Evolutionary conservation across 1,140 invertebrate species (phyloP).

Genomic region (Laupala kohalensis): DNA sequence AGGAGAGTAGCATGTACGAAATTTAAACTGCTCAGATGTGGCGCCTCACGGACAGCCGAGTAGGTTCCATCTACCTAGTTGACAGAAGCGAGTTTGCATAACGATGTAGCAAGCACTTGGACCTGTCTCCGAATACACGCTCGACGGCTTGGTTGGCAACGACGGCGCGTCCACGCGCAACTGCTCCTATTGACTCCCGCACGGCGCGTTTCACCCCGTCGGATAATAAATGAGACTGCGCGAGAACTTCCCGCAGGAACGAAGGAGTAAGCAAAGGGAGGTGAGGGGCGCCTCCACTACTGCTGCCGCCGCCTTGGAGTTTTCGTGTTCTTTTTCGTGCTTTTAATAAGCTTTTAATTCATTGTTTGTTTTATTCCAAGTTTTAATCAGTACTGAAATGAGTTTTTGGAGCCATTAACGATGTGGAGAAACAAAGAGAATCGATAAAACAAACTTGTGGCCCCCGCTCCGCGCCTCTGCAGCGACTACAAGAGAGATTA

Average conservation of each 20-base stretch:
- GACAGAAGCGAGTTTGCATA: no score
- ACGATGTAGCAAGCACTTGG: no score
- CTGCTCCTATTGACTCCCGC: conserved; percentile 1
- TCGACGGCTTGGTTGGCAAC: no score
- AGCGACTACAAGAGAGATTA: conserved; percentile 15
- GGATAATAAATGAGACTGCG: conserved; percentile 7
- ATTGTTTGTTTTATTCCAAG: conserved; percentile 18
- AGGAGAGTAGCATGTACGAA: no score
- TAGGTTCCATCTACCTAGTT: no score
- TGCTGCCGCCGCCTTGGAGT: conserved; percentile 9
- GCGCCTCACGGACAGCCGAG: no score
- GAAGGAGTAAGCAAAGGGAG: conserved; percentile 2
- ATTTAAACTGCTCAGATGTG: no score
- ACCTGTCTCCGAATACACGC: no score
- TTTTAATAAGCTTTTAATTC: conserved; percentile 18
- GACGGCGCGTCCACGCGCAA: neutral
- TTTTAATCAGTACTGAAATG: conserved; percentile 18
- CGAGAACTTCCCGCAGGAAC: conserved; percentile 1
- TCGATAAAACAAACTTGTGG: conserved; percentile 17
- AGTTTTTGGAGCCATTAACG: conserved; percentile 17
- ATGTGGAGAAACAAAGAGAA: conserved; percentile 18
- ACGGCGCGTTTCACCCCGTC: neutral
- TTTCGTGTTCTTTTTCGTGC: conserved; percentile 17
- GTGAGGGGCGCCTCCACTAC: neutral
- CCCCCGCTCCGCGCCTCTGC: neutral